Percentiles rank a stretch among this genome's conserved stretches.
Conservation (phyloP, 2,888 invertebrate species). For the Drosophila kanekoi region DNA sequence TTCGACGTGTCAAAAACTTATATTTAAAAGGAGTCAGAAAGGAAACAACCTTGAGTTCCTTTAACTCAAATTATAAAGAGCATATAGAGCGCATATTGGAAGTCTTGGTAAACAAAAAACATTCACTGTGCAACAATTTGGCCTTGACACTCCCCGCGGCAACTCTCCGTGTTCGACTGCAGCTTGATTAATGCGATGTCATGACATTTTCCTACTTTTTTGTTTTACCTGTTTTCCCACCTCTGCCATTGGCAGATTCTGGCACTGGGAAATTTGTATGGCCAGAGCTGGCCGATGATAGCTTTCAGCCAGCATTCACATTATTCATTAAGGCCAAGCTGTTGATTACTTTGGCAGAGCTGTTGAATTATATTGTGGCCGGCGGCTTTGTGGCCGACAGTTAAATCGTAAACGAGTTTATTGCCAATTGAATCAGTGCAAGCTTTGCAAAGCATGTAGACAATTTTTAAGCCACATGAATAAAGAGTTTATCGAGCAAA, state of each 20-base stretch:
- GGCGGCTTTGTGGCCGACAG: constrained; percentile 21
- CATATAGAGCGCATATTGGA: not conserved
- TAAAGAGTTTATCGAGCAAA: not conserved
- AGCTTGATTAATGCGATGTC: constrained; percentile 72
- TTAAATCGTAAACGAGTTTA: constrained; percentile 13
- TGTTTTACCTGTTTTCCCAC: not conserved
- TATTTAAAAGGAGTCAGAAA: not conserved
- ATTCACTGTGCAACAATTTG: constrained; percentile 32
- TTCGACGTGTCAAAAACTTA: fast-evolving
- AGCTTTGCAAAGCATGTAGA: not conserved
- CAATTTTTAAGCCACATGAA: not conserved
- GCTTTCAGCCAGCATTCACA: constrained; percentile 27
- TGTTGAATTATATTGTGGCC: constrained; percentile 49
- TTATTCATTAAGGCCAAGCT: constrained; percentile 50
- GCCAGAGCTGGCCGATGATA: constrained; percentile 15
- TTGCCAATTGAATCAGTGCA: constrained; percentile 25
- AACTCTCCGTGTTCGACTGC: constrained; percentile 52
- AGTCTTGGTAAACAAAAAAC: not conserved
- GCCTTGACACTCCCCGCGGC: constrained; percentile 34
- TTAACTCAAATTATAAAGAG: not conserved
- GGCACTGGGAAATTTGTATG: constrained; percentile 20
- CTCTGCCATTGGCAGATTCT: not conserved
- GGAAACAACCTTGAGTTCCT: fast-evolving
- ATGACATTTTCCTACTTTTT: constrained; percentile 33
- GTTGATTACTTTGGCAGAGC: constrained; percentile 53